Evolutionary conservation across 2,113 vertebrate species (phyloP), one percentile per base, ranked within the genome.

Genomic region (Sinosuthora webbiana): DNA sequence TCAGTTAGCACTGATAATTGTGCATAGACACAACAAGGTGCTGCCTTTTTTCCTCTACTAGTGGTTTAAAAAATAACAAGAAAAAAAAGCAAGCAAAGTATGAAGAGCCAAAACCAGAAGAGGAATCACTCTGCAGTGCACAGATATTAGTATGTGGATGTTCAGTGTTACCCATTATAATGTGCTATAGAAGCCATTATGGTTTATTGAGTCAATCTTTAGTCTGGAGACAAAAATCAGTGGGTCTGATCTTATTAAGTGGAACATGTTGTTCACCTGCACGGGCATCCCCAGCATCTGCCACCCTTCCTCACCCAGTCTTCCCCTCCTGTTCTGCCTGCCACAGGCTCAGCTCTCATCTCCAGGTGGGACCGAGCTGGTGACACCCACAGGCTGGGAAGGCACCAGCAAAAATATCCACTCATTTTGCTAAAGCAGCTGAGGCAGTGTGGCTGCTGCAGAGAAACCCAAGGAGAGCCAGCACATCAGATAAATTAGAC

Each of bases 151-250:
- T 30, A 77, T 30, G 71, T 56, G 52, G 52, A 12, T 75, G 45
- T 80, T 74, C 0, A 7, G 42, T 53, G 24, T 21, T 67, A 88
- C 45, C 56, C 41, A 57, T 10, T 41, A 24, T 5, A 41, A 60
- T 3, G 24, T 83, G 79, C 52, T 86, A 33, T 68, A 89, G 83
- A 52, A 89, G 25, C 11, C 44, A 5, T 42, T 62, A 45, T 50
- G 64, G 93, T 87, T 90, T 92, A 84, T 8, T 84, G 79, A 92
- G 64, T 44, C 93, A 68, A 64, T 89, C 76, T 83, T 59, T 31
- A 53, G 39, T 12, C 57, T 7, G 62, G 44, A 93, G 65, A 90
- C 76, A 89, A 88, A 91, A 91, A 94, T 86, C 89, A 91, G 75
- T 3, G 0, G 52, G 64, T 92, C 90, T 88, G 77, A 92, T 93